Evolutionary conservation across 2,797 vertebrate species (phyloP), one percentile per base, ranked within the genome.

Genomic region (Coregonus sp.): DNA sequence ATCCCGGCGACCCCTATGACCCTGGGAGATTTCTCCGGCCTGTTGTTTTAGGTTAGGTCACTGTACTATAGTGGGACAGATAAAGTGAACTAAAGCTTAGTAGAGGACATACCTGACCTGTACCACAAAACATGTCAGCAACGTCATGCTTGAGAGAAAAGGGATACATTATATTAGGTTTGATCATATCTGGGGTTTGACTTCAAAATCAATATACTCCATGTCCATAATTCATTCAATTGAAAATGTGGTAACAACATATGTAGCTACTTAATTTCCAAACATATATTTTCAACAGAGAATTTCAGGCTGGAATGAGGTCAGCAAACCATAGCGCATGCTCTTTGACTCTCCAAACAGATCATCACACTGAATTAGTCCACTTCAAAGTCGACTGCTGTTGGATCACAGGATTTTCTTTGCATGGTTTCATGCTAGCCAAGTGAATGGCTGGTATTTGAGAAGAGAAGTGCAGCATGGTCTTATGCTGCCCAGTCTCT

Each of bases 1-100:
- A 89, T 89, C 88, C 83, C 73, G 82, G 31, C 73, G 79, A 82
- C 80, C 78, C 82, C 75, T 78, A 75, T 75, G 79, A 80, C 82
- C 84, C 66, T 61, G 70, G 52, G 67, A 74, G 78, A 78, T 73
- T 82, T 75, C 79, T 29, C 66, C 71, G 78, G 78, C 74, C 70
- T 25, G 54, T 76, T 73, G 77, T 80, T 83, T 72, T 78, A 16
- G 81, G 14, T 18, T 52, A 50, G 54, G 40, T 67, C 52, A 40
- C 59, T n/a, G 74, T 59, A 61, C 61, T 70, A 73, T 31, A 59
- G 18, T 70, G 78, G 47, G 25, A 20, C 25, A 51, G 76, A 31
- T 67, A 67, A 67, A 67, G 66, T 37, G 65, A 67, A 29, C 14
- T 35, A 18, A 65, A 68, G 65, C 65, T 67, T 33, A 67, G 66